Conservation (phyloP, 1,140 invertebrate genomes). For the Nilaparvata lugens region DNA sequence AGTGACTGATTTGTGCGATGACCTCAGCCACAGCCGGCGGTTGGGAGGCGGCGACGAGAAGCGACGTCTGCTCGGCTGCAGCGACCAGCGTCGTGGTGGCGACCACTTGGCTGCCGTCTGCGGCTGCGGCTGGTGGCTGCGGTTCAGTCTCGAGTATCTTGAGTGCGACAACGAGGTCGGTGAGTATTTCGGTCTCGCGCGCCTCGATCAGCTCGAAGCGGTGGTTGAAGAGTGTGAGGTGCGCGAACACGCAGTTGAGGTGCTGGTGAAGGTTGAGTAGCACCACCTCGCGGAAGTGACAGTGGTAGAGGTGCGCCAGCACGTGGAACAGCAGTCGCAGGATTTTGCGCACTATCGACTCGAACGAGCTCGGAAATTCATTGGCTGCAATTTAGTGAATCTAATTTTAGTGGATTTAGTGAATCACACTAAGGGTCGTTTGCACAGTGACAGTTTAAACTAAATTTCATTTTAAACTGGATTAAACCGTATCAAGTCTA, state of each 20-base stretch:
- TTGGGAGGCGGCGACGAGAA: not conserved
- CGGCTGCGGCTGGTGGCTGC: not conserved
- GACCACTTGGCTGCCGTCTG: not conserved
- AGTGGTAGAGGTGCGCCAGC: slow-evolving; percentile 94
- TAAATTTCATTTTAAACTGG: too few relatives aligned
- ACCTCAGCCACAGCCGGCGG: slow-evolving; percentile 14
- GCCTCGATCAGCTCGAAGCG: slow-evolving; percentile 84
- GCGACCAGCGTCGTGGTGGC: not conserved
- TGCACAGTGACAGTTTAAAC: too few relatives aligned
- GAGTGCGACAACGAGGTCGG: slow-evolving; percentile 70
- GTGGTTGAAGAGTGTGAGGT: slow-evolving; percentile 82
- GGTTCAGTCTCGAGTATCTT: slow-evolving; percentile 25
- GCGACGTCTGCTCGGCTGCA: slow-evolving; percentile 11
- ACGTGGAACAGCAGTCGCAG: slow-evolving; percentile 94
- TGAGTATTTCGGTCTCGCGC: slow-evolving; percentile 91
- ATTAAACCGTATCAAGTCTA: too few relatives aligned
- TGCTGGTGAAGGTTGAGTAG: slow-evolving; percentile 86
- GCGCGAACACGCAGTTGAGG: slow-evolving; percentile 92
- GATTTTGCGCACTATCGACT: slow-evolving; percentile 91
- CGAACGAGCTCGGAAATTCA: slow-evolving; percentile 91
- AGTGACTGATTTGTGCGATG: slow-evolving; percentile 15
- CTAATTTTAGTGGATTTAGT: not conserved
- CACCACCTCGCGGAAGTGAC: slow-evolving; percentile 92
- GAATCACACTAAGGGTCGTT: too few relatives aligned
- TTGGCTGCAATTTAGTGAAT: slow-evolving; percentile 56